A percentile compares a stretch with the other conserved stretches of the same genome.
Conservation (phyloP, 2,113 vertebrate genomes). For the Aix galericulata region DNA sequence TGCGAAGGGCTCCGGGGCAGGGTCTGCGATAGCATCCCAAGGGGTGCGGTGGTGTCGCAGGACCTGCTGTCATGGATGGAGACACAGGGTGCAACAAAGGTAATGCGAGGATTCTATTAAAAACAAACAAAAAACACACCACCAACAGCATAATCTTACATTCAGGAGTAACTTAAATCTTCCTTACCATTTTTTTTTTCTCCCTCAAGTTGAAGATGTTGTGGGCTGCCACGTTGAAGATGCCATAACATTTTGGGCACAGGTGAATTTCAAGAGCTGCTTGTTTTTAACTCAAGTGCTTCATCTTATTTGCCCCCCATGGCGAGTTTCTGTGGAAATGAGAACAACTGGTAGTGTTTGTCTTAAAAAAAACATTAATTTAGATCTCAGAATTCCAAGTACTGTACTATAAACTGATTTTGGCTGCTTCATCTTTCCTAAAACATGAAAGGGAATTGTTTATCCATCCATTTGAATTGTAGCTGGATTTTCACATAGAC, state of each 20-base stretch:
- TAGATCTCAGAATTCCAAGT: not conserved
- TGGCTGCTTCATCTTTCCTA: not conserved
- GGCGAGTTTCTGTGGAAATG: not conserved
- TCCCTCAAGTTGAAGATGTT: constrained; percentile 72
- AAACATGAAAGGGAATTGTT: not conserved
- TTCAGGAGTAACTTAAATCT: not conserved
- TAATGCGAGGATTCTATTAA: constrained; percentile 3
- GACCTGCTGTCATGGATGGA: constrained; percentile 53
- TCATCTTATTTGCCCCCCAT: not conserved
- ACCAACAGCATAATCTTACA: not conserved
- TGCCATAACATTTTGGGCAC: constrained; percentile 85
- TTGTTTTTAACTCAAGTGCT: not conserved
- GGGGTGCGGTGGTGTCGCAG: too few species aligned
- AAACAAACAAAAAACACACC: not conserved
- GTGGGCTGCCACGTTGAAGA: constrained; percentile 81
- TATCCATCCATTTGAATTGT: not conserved
- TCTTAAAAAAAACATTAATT: not conserved
- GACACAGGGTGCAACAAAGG: constrained; percentile 56
- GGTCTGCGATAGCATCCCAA: too few species aligned
- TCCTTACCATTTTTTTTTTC: not conserved
- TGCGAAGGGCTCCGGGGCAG: not conserved
- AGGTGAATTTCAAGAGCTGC: constrained; percentile 67
- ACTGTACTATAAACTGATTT: not conserved
- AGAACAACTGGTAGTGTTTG: not conserved
- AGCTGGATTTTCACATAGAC: not conserved